Base-by-base conservation (phyloP, 2,888 invertebrate species). In the Leucania comma region DNA sequence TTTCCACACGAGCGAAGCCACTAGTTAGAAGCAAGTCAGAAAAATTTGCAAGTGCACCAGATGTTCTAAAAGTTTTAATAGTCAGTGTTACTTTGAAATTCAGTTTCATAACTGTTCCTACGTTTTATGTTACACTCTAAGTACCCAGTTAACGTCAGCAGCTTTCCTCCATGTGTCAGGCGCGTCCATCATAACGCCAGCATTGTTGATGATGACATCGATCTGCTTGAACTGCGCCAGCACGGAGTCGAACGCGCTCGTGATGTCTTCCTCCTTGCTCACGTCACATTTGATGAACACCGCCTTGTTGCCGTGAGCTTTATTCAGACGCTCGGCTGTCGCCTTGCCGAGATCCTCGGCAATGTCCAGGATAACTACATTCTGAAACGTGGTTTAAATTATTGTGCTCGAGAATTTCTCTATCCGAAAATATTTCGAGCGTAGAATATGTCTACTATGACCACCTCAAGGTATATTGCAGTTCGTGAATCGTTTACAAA, bases 191-290 rank as follows among this genome's bases (percentile, higher is more conserved):
- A 92, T 89, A 38, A 91, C 86, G 0, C 92, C 92, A 42, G 92
- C 92, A 72, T 92, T 91, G 75, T 92, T 92, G 54, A 93, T 83
- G 46, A 92, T 81, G 38, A 92, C 90, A 53, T 92, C 91, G 26
- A 92, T 72, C 38, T 81, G 86, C 50, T 86, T 80, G 50, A 89
- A 88, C 56, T 79, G 74, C 2, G 69, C 72, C 14, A 90, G 59
- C 20, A 90, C 88, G 64, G 85, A 66, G 3, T 90, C 78, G 68
- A 91, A 91, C 2, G 89, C 87, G 0, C 68, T 75, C 1, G 67
- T 54, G 29, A 91, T 87, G 9, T 86, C 80, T 1, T 86, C 84
- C 72, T 92, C 91, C n/a, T 85, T 86, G 77, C 89, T 86, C 14
- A 90, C 85, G 53, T 92, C 91, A 68, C 92, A 92, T 83, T 88